phyloP scores from a whole-genome alignment of 1,140 invertebrate species.

The Eupristina koningsbergeri region DNA sequence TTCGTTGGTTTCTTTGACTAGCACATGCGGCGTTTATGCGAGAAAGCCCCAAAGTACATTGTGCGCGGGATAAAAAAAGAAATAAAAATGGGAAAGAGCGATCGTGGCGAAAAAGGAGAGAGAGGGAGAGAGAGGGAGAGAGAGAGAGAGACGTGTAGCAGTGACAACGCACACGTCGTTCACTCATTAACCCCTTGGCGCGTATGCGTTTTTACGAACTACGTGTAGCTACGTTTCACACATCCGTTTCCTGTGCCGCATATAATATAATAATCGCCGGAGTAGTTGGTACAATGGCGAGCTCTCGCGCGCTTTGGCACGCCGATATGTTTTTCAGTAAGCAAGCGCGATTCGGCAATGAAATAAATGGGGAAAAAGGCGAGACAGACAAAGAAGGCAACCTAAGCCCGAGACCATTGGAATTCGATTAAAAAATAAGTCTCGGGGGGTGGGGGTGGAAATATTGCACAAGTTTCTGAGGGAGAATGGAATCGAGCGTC shows the following conservation, averaged over 20 bases:
- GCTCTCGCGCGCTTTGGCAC: slow-evolving; percentile 60
- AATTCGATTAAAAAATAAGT: slow-evolving; percentile 45
- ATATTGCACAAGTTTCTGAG: slow-evolving; percentile 26
- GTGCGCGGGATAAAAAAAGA: neutral
- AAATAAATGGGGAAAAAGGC: neutral
- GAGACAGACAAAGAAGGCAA: neutral
- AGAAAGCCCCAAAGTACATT: slow-evolving; percentile 5
- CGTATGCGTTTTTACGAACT: slow-evolving; percentile 41
- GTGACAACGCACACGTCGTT: slow-evolving; percentile 47
- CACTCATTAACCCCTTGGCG: slow-evolving; percentile 65
- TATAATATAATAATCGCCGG: slow-evolving; percentile 69
- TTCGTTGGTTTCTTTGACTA: slow-evolving; percentile 5
- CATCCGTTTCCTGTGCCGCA: slow-evolving; percentile 71
- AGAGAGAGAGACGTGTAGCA: slow-evolving; percentile 5
- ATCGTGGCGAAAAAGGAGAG: too few relatives aligned
- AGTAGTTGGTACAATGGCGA: slow-evolving; percentile 62
- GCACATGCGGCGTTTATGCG: neutral
- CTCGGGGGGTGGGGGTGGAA: neutral
- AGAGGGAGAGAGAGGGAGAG: neutral
- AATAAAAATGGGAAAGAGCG: neutral
- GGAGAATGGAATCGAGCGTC: slow-evolving; percentile 20
- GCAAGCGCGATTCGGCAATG: slow-evolving; percentile 40
- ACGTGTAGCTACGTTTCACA: slow-evolving; percentile 66
- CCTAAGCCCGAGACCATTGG: neutral
- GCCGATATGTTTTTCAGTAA: slow-evolving; percentile 25